Conservation (phyloP, 2,888 invertebrate species). For the Apoderus coryli region DNA sequence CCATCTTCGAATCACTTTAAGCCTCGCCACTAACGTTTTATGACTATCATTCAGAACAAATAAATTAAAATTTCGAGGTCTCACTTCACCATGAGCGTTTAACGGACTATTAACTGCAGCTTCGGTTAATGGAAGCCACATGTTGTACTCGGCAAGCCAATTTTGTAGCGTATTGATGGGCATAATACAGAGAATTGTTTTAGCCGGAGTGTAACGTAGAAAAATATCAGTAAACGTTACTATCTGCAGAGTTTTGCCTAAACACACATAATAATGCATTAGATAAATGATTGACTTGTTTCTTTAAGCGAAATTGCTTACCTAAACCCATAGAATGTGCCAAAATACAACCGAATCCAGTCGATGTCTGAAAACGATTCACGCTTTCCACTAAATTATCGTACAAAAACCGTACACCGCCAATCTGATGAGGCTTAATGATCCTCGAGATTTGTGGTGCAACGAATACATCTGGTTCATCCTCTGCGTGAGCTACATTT, state of each 20-base stretch:
- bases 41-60: constrained; percentile 88
- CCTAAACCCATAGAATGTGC: constrained; percentile 98
- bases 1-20: constrained; percentile 82
- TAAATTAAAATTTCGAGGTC: constrained; percentile 71
- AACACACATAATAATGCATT: too few relatives aligned
- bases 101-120: constrained; percentile 35
- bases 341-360: constrained; percentile 85
- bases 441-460: constrained; percentile 81
- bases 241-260: constrained; percentile 94
- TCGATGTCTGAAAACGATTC: constrained; percentile 69
- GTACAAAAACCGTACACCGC: constrained; percentile 64
- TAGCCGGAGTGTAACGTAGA: constrained; percentile 74
- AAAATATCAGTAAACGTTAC: constrained; percentile 95
- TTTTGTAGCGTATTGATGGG: constrained; percentile 98
- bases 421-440: constrained; percentile 91
- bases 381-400: constrained; percentile 95
- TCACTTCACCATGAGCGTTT: constrained; percentile 48
- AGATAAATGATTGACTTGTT: too few relatives aligned
- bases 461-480: constrained; percentile 81
- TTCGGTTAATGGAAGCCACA: constrained; percentile 77
- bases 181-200: constrained; percentile 88
- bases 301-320: too few relatives aligned
- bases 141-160: constrained; percentile 94
- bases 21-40: constrained; percentile 77
- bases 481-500: constrained; percentile 84